Conservation (phyloP, 2,888 invertebrate genomes). For the Cylindroiulus punctatus region DNA sequence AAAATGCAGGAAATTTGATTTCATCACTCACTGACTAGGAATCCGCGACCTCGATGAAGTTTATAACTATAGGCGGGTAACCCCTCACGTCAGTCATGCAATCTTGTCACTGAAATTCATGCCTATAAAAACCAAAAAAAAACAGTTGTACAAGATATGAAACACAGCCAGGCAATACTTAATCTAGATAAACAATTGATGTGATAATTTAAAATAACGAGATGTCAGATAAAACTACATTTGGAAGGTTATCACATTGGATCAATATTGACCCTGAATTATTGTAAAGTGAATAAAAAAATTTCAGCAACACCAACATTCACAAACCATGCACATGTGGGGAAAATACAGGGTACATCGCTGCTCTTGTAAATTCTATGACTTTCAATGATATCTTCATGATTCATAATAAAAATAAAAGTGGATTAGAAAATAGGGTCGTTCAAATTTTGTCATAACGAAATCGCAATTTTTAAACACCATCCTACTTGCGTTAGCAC, state of each 20-base stretch:
- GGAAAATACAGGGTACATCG: too few species aligned
- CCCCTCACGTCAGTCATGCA: background rate
- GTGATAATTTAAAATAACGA: background rate
- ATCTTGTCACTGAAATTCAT: background rate
- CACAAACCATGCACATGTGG: too few species aligned
- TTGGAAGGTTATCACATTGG: background rate
- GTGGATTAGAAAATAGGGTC: too few species aligned
- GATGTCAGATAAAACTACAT: background rate
- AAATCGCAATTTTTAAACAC: too few species aligned
- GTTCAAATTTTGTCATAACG: too few species aligned
- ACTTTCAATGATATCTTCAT: too few species aligned
- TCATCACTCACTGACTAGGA: background rate
- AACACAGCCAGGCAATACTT: background rate
- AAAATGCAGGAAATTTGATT: constrained; percentile 38
- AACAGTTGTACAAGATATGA: background rate
- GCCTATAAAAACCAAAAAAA: background rate
- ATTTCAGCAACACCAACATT: too few species aligned
- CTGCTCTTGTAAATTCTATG: too few species aligned
- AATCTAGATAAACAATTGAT: background rate
- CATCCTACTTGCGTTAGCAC: too few species aligned
- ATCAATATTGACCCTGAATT: background rate
- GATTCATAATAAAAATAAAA: too few species aligned
- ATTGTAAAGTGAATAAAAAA: too few species aligned
- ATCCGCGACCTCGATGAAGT: background rate
- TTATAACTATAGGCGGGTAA: background rate